phyloP scores from a whole-genome alignment of 2,113 vertebrate species.

The Ascaphus truei region DNA sequence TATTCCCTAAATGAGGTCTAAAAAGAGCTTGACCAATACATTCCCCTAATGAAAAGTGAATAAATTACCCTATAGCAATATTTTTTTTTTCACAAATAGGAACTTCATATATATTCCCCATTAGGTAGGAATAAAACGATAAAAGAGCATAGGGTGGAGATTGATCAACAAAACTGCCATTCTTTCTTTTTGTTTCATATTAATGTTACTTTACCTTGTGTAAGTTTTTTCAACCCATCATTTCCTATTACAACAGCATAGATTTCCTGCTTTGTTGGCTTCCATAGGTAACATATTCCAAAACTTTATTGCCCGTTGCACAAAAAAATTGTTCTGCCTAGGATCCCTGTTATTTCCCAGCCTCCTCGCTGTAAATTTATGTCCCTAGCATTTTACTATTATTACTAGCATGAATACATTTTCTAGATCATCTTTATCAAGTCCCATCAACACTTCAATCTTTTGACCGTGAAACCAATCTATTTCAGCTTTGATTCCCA shows the following conservation, averaged over 20 bases:
- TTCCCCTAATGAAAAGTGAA: background rate
- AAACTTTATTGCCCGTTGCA: constrained; percentile 17
- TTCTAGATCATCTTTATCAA: constrained; percentile 24
- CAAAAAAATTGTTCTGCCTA: constrained; percentile 17
- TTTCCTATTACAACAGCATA: constrained; percentile 1
- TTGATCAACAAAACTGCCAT: too few relatives aligned
- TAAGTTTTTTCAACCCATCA: background rate
- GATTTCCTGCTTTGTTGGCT: constrained; percentile 1
- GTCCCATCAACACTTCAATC: background rate
- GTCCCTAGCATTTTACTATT: constrained; percentile 2
- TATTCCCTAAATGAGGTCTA: background rate
- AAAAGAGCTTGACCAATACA: background rate
- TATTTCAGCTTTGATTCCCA: background rate
- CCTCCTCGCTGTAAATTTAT: constrained; percentile 23
- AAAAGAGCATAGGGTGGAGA: too few relatives aligned
- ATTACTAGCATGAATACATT: constrained; percentile 27
- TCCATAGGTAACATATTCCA: constrained; percentile 29
- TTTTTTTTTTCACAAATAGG: too few relatives aligned
- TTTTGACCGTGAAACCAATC: constrained; percentile 10
- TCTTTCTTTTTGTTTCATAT: too few relatives aligned
- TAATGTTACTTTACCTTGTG: background rate
- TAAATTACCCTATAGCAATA: too few relatives aligned
- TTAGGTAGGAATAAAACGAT: too few relatives aligned
- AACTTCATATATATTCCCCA: too few relatives aligned
- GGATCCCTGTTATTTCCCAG: constrained; percentile 1